phyloP scores from a whole-genome alignment of 2,113 vertebrate genomes.

The Physeter macrocephalus region DNA sequence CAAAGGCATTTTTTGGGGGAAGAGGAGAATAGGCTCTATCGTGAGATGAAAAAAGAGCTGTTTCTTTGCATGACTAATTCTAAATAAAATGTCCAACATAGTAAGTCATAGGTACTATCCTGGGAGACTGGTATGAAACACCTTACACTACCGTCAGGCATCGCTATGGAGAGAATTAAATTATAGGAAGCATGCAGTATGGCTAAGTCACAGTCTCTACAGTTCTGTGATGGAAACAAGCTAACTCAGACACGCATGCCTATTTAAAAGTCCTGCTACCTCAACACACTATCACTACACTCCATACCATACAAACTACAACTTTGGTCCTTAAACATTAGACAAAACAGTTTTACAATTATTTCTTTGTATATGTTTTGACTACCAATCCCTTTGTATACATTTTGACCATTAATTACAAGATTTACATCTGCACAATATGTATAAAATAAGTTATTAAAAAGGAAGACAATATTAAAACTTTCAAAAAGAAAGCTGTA shows the following conservation, averaged over 20 bases:
- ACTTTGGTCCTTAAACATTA: constrained; percentile 99
- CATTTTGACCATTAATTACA: constrained; percentile 97
- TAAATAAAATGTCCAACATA: constrained; percentile 83
- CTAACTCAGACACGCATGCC: constrained; percentile 90
- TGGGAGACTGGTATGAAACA: constrained; percentile 79
- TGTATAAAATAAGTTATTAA: constrained; percentile 99
- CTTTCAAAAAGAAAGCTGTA: constrained; percentile 89
- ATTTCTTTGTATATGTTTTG: constrained; percentile 93
- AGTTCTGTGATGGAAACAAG: constrained; percentile 84
- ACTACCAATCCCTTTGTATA: constrained; percentile 94
- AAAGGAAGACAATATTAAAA: constrained; percentile 94
- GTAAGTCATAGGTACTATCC: constrained; percentile 78
- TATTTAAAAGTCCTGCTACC: constrained; percentile 82
- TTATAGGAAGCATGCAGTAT: constrained; percentile 92
- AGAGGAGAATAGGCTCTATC: constrained; percentile 91
- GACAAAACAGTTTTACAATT: constrained; percentile 95
- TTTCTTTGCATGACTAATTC: constrained; percentile 78
- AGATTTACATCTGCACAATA: constrained; percentile 99
- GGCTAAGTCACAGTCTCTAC: constrained; percentile 85
- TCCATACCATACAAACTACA: constrained; percentile 85
- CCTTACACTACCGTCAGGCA: constrained; percentile 81
- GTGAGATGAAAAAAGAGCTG: constrained; percentile 88
- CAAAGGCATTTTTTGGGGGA: constrained; percentile 92
- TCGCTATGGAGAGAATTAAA: constrained; percentile 82
- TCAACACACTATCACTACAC: constrained; percentile 85